phyloP scores from a whole-genome alignment of 2,888 invertebrate genomes.

The Ariolimax columbianus region DNA sequence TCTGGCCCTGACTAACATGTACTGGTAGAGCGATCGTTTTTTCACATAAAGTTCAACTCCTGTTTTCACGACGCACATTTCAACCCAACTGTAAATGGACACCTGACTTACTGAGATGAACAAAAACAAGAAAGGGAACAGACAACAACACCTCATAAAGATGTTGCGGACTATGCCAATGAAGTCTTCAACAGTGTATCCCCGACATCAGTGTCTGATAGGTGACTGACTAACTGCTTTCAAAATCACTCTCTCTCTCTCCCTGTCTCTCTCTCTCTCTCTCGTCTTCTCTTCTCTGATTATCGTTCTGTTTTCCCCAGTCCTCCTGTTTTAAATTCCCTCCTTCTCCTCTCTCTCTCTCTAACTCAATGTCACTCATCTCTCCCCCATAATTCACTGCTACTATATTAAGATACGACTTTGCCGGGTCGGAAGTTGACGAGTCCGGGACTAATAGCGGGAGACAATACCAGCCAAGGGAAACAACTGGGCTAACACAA shows the following conservation, averaged over 20 bases:
- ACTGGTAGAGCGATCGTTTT: too few species aligned
- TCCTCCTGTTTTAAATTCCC: neutral
- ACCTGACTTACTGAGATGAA: too few species aligned
- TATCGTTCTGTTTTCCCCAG: neutral
- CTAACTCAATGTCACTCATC: neutral
- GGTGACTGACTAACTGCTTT: constrained; percentile 4
- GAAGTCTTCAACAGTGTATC: too few species aligned
- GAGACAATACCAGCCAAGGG: constrained; percentile 38
- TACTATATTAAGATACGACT: constrained; percentile 9
- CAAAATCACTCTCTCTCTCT: constrained; percentile 13
- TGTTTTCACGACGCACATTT: too few species aligned
- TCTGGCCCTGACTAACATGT: too few species aligned
- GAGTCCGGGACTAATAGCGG: constrained; percentile 24
- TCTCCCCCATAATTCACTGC: neutral
- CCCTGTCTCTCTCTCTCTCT: neutral
- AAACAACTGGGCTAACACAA: constrained; percentile 36
- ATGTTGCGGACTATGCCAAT: too few species aligned
- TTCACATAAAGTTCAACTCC: too few species aligned
- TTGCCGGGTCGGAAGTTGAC: constrained; percentile 42
- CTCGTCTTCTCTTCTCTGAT: neutral
- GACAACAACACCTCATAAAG: too few species aligned
- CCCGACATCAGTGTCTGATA: too few species aligned
- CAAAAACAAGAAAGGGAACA: too few species aligned
- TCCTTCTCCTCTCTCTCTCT: neutral
- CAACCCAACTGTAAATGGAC: too few species aligned